phyloP scores from a whole-genome alignment of 2,888 invertebrate genomes.

The Brassicogethes aeneus region DNA sequence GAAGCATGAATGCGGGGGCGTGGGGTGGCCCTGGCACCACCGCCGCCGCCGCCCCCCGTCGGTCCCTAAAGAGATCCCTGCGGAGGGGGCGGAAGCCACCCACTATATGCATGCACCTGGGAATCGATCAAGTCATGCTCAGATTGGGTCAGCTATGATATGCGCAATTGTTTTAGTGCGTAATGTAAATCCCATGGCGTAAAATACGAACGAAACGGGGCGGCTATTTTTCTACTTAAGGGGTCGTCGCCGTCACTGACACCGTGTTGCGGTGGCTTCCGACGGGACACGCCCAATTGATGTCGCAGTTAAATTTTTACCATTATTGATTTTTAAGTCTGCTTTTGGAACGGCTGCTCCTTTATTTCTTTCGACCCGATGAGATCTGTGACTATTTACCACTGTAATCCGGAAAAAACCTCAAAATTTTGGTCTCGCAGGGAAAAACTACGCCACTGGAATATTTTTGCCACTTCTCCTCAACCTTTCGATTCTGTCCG shows the following conservation, averaged over 20 bases:
- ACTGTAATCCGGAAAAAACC: too few species aligned
- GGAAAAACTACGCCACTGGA: too few species aligned
- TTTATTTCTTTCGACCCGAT: background rate
- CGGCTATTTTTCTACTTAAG: too few species aligned
- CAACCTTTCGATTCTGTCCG: too few species aligned
- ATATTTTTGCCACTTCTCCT: too few species aligned
- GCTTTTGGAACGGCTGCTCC: constrained; percentile 7
- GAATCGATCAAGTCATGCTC: constrained; percentile 27
- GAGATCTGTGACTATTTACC: too few species aligned
- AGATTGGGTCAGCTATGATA: constrained; percentile 26
- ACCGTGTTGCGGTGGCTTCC: background rate
- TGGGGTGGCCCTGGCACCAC: too few species aligned
- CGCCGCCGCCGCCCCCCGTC: background rate
- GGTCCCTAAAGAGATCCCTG: too few species aligned
- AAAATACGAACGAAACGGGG: background rate
- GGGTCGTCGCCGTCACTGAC: background rate
- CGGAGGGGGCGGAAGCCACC: background rate
- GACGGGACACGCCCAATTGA: constrained; percentile 20
- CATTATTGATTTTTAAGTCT: constrained; percentile 22
- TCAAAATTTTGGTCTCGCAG: too few species aligned
- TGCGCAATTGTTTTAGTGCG: constrained; percentile 17
- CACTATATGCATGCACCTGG: constrained; percentile 28
- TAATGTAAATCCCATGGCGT: background rate
- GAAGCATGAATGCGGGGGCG: constrained; percentile 23
- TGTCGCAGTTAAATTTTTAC: constrained; percentile 25